These are phyloP conservation scores for Amitus sp. DNA, from an alignment of 2,888 invertebrate species.

Conservation along the genomic window DNA sequence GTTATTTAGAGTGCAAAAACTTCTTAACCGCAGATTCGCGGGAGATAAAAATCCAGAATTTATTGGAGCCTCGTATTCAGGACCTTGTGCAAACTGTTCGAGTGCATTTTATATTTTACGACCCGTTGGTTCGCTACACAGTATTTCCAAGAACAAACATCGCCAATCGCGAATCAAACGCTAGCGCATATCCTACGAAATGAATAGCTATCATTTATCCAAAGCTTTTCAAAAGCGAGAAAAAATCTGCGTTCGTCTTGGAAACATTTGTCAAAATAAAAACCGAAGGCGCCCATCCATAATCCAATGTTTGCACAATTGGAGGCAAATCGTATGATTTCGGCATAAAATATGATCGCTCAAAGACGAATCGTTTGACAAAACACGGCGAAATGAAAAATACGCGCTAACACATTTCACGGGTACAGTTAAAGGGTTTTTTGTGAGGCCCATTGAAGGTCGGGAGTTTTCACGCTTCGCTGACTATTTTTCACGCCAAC, in stretches of 20 bases:
- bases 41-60: constrained; percentile 3
- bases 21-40: background rate
- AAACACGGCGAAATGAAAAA: constrained; percentile 23
- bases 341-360: background rate
- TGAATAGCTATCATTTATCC: too few species aligned
- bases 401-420: constrained; percentile 18
- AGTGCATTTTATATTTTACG: constrained; percentile 3
- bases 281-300: background rate
- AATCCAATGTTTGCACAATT: constrained; percentile 1
- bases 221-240: too few species aligned
- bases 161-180: too few species aligned
- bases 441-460: constrained; percentile 19
- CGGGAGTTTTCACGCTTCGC: too few species aligned
- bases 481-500: too few species aligned
- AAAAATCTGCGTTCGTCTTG: too few species aligned
- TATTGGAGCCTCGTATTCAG: background rate
- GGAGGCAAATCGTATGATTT: background rate
- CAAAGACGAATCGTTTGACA: constrained; percentile 25
- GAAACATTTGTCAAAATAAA: constrained; percentile 29
- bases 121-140: background rate
- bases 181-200: too few species aligned
- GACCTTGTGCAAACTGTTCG: background rate
- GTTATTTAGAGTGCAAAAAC: background rate
- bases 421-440: constrained; percentile 23
- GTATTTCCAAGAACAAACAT: background rate